These are phyloP conservation scores for Callithrix jacchus DNA, from an alignment of 2,113 vertebrate genomes.

Conservation along the genomic window DNA sequence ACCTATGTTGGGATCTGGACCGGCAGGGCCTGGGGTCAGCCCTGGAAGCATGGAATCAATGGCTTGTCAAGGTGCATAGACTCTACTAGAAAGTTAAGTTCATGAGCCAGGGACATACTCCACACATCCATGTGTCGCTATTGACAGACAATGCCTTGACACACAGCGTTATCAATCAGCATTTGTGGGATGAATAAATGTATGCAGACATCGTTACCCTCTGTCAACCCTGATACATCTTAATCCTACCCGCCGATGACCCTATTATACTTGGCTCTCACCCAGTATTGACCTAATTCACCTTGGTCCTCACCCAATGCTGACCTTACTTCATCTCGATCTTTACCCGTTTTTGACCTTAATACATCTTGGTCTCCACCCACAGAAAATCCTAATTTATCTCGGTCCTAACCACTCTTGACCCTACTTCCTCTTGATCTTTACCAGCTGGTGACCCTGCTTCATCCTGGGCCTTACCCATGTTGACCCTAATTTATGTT, in stretches of 20 bases:
- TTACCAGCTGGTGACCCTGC: background rate
- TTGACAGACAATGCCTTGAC: background rate
- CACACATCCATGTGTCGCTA: background rate
- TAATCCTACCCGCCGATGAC: background rate
- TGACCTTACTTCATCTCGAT: background rate
- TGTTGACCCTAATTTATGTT: background rate
- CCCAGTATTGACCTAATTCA: background rate
- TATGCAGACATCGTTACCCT: too few species aligned
- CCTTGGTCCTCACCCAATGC: background rate
- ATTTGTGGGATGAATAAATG: too few species aligned
- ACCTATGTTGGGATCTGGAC: background rate
- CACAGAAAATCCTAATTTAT: background rate
- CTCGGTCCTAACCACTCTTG: background rate
- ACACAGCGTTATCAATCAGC: too few species aligned
- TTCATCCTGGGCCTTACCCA: background rate
- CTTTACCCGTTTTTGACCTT: background rate
- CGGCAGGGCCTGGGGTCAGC: too few species aligned
- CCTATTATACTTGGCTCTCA: background rate
- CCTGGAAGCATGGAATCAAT: background rate
- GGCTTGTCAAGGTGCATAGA: background rate
- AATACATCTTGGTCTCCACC: background rate
- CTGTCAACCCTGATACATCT: too few species aligned
- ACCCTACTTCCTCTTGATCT: background rate
- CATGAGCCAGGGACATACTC: background rate
- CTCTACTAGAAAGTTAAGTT: background rate